These are phyloP conservation scores for Vidua macroura DNA, from an alignment of 2,113 vertebrate species.

Conservation along the genomic window DNA sequence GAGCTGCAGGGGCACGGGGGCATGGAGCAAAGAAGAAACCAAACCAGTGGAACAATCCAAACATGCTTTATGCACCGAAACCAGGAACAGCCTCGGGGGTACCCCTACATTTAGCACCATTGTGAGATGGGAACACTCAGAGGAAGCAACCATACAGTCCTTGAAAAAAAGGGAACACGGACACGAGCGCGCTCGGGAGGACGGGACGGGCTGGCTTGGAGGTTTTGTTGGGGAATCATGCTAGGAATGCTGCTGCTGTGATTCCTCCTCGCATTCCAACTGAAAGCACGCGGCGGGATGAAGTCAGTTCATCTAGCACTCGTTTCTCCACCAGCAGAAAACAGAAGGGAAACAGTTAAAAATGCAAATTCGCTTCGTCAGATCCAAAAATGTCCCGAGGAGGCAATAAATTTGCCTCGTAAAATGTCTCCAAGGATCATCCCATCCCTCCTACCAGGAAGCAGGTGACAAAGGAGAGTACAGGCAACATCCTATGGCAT, in stretches of 20 bases:
- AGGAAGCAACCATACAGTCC: conserved; percentile 44
- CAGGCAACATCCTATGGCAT: conserved; percentile 79
- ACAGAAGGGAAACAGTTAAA: neutral
- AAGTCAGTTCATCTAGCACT: neutral
- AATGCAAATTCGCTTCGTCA: neutral
- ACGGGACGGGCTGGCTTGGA: neutral
- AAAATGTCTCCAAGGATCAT: neutral
- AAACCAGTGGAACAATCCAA: conserved; percentile 9
- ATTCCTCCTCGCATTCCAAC: fast-evolving
- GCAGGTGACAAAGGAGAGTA: conserved; percentile 65
- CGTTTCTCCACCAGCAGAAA: neutral
- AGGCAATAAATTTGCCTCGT: neutral
- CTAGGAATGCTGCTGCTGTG: neutral
- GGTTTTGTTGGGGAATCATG: neutral
- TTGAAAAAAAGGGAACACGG: neutral
- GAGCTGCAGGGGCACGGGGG: conserved; percentile 38
- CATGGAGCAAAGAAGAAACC: conserved; percentile 9
- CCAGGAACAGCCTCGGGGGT: conserved; percentile 60
- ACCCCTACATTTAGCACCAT: conserved; percentile 86
- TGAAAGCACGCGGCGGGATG: neutral
- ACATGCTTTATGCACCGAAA: conserved; percentile 48
- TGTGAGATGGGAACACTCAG: conserved; percentile 56
- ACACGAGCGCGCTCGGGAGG: neutral
- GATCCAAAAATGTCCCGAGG: neutral
- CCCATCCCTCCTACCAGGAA: conserved; percentile 8